Evolutionary conservation across 2,888 invertebrate genomes (phyloP).

Genomic region (Notocelia uddmanniana): DNA sequence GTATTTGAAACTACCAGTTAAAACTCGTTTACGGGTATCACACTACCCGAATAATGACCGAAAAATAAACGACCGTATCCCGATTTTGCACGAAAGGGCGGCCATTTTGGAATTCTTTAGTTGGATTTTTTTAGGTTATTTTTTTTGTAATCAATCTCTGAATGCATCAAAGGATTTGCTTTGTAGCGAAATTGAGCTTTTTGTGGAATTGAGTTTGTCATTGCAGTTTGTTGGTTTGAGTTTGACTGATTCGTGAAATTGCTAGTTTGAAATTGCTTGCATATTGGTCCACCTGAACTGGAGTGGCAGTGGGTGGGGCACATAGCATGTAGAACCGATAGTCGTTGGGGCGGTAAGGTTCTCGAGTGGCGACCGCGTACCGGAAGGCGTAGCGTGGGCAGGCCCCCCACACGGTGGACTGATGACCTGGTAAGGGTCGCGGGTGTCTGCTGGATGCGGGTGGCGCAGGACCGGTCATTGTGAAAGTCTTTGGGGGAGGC

Average conservation of each 20-base stretch:
- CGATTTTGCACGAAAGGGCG: slow-evolving; percentile 35
- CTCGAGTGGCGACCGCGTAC: too few relatives aligned
- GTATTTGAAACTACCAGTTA: slow-evolving; percentile 76
- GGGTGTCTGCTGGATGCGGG: too few relatives aligned
- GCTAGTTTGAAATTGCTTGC: slow-evolving; percentile 1
- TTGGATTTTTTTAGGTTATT: slow-evolving; percentile 21
- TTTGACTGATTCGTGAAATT: slow-evolving; percentile 24
- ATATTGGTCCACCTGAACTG: neutral
- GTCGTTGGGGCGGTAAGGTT: too few relatives aligned
- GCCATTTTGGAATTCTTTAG: slow-evolving; percentile 41
- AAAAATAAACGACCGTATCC: slow-evolving; percentile 63
- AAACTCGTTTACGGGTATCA: slow-evolving; percentile 66
- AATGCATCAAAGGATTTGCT: slow-evolving; percentile 30
- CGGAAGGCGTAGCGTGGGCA: too few relatives aligned
- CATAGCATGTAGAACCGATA: too few relatives aligned
- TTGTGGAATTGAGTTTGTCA: slow-evolving; percentile 11
- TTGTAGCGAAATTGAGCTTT: slow-evolving; percentile 10
- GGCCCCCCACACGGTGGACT: too few relatives aligned
- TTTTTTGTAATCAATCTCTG: slow-evolving; percentile 26
- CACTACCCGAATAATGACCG: slow-evolving; percentile 56
- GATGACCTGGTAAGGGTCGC: too few relatives aligned
- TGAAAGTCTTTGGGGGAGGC: too few relatives aligned
- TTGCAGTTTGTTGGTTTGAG: slow-evolving; percentile 12
- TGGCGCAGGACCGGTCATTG: too few relatives aligned
- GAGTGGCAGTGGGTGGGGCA: too few relatives aligned